phyloP scores from a whole-genome alignment of 2,797 vertebrate genomes.

The Hephaestus fuliginosus region DNA sequence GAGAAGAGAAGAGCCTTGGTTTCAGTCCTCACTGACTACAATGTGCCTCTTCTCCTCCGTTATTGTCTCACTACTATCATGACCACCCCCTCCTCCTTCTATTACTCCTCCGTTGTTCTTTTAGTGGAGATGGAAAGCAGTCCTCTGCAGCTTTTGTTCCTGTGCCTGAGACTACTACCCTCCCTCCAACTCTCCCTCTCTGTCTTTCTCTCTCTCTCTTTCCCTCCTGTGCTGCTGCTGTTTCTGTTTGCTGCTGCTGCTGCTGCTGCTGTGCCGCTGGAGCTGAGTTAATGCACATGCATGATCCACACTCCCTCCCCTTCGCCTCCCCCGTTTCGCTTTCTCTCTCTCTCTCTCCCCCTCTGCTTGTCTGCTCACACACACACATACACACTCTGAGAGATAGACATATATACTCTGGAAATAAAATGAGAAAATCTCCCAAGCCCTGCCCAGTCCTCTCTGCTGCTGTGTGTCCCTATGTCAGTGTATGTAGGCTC shows the following conservation, averaged over 20 bases:
- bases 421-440: conserved; percentile 75
- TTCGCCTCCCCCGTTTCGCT: conserved; percentile 73
- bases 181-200: conserved; percentile 82
- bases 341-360: conserved; percentile 63
- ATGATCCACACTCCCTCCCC: conserved; percentile 84
- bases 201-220: conserved; percentile 69
- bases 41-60: conserved; percentile 72
- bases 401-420: conserved; percentile 58
- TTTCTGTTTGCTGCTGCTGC: conserved; percentile 72
- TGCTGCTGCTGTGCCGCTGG: conserved; percentile 80
- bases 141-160: conserved; percentile 89
- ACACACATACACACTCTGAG: conserved; percentile 37
- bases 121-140: conserved; percentile 83
- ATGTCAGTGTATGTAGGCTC: conserved; percentile 24
- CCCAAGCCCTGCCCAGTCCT: conserved; percentile 67
- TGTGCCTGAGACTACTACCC: conserved; percentile 79
- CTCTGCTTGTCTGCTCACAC: conserved; percentile 54
- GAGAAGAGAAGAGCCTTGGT: conserved; percentile 72
- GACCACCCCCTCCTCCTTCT: conserved; percentile 70
- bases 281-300: conserved; percentile 87
- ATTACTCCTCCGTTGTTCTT: conserved; percentile 80
- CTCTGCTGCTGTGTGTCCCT: conserved; percentile 53
- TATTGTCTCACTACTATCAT: conserved; percentile 79
- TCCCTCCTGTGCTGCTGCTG: conserved; percentile 77
- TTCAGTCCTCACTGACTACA: conserved; percentile 76